phyloP scores from a whole-genome alignment of 2,113 vertebrate genomes.

The Centrocercus urophasianus region DNA sequence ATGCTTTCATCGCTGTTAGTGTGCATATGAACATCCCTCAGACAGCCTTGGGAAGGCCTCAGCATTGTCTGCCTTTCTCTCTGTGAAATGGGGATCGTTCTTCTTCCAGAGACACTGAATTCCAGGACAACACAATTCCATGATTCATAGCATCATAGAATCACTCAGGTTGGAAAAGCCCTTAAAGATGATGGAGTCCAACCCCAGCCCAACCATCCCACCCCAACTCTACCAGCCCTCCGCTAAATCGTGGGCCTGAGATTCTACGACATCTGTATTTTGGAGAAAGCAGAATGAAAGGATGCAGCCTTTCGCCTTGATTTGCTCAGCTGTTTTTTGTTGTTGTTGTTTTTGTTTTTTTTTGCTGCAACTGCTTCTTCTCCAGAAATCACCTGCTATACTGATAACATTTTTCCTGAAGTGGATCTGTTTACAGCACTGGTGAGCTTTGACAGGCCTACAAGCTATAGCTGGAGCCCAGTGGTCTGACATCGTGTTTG shows the following conservation, averaged over 20 bases:
- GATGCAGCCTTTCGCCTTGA: not conserved
- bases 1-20: not conserved
- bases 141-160: no score
- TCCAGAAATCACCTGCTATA: not conserved
- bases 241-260: no score
- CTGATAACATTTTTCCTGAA: not conserved
- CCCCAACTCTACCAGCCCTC: no score
- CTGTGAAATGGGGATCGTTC: not conserved
- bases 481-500: not conserved
- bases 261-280: not conserved
- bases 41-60: not conserved
- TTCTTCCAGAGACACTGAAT: rapidly evolving
- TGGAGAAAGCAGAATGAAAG: not conserved
- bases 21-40: not conserved
- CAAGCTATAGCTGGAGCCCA: not conserved
- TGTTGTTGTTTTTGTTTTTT: not conserved
- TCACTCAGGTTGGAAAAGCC: no score
- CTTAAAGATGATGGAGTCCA: no score
- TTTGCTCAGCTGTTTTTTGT: not conserved
- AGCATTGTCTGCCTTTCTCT: not conserved
- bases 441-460: not conserved
- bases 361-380: not conserved
- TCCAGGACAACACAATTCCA: not conserved
- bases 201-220: no score
- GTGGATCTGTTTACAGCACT: not conserved